Base-by-base conservation (phyloP, 2,797 vertebrate species). In the Poliocrania exsul region DNA sequence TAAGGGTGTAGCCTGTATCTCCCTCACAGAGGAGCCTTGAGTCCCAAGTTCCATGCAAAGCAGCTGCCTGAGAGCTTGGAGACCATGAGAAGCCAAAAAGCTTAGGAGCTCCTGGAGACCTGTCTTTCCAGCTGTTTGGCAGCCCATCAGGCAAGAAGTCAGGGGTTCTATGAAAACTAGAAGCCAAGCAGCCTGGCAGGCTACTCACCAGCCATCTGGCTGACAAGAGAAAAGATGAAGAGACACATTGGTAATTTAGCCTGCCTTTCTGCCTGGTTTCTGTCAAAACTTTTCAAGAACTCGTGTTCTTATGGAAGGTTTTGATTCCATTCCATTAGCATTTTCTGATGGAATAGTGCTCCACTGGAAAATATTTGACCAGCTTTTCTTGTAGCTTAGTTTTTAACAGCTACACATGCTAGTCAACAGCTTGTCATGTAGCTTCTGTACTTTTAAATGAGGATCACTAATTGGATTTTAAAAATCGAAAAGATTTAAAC, bases 271-370 rank as follows among this genome's bases (percentile, higher is more conserved):
- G 95, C 91, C 94, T 96, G 95, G 88, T 95, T 96, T 96, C 93
- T 96, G 93, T 96, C 93, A 96, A 95, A 96, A 92, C 80, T 91
- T 95, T 95, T 96, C 91, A 91, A 94, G 84, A 95, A 90, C 72
- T 83, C 3, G 0, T 92, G 44, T 83, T 96, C 85, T 83, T 95
- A 35, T 86, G 77, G 90, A 94, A 93, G 85, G 65, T 81, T 95
- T 96, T 96, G 90, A 70, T 96, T 96, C 73, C 44, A 49, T 90
- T 95, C 87, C 94, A 92, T 81, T 90, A 81, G 37, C 61, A n/a
- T 95, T 96, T 96, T 95, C 77, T 92, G 82, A 69, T 91, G 87
- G 93, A 95, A 88, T 90, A 88, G 29, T 79, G 47, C 94, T 96
- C 85, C 72, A 69, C 42, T 95, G 91, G 88, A 96, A 96, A 95